Conservation (phyloP, 2,113 vertebrate species). For the Parus major region DNA sequence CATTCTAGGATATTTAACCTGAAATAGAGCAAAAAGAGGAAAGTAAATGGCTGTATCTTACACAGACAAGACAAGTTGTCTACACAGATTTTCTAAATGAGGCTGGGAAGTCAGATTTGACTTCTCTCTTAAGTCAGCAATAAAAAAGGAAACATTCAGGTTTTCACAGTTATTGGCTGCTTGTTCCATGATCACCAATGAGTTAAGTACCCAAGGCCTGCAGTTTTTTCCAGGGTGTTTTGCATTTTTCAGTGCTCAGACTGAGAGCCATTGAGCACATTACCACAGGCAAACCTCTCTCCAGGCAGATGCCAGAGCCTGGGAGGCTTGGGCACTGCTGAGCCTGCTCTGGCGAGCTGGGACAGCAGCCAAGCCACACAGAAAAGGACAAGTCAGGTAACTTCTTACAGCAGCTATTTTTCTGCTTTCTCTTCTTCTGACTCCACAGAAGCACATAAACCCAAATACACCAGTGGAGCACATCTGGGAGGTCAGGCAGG, state of each 20-base stretch:
- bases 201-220: not conserved
- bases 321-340: not conserved
- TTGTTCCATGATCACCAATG: not conserved
- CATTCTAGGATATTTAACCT: not conserved
- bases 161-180: not conserved
- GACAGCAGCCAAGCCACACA: not conserved
- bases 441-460: not conserved
- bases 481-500: not conserved
- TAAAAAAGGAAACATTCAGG: not conserved
- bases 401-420: not conserved
- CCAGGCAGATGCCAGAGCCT: not conserved
- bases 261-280: not conserved
- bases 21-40: not conserved
- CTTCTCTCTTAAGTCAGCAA: not conserved
- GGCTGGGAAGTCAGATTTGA: not conserved
- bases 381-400: conserved; percentile 45
- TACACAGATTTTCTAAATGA: not conserved
- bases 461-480: not conserved
- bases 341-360: not conserved
- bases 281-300: not conserved
- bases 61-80: not conserved
- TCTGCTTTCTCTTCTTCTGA: not conserved
- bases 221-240: not conserved
- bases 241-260: not conserved
- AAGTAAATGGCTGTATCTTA: not conserved